phyloP scores from a whole-genome alignment of 2,113 vertebrate species.

The Coturnix japonica region DNA sequence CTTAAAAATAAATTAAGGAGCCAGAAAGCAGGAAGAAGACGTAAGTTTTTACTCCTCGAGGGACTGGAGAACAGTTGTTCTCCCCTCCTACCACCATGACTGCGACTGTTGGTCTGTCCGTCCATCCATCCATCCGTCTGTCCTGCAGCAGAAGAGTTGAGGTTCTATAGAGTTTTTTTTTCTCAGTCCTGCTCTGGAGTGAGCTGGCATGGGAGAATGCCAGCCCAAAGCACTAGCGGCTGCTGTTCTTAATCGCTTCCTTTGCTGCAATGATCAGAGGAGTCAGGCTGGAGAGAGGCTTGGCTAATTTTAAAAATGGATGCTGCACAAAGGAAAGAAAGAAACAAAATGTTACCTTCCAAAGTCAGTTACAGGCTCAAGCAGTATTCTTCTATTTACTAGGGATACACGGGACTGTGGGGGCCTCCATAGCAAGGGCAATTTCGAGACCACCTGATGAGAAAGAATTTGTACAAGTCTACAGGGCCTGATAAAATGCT shows the following conservation, averaged over 20 bases:
- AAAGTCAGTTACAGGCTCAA: background rate
- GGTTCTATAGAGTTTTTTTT: constrained; percentile 66
- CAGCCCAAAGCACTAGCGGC: constrained; percentile 83
- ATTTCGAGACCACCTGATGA: background rate
- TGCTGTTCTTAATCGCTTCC: constrained; percentile 99
- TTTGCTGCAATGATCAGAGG: constrained; percentile 99
- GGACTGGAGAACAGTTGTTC: constrained; percentile 54
- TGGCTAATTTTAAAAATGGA: constrained; percentile 98
- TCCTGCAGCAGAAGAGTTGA: constrained; percentile 73
- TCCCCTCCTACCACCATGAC: constrained; percentile 59
- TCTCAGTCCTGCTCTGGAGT: constrained; percentile 75
- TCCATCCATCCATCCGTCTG: constrained; percentile 69
- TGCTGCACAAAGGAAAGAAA: constrained; percentile 81
- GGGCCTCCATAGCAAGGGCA: background rate
- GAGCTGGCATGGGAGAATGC: constrained; percentile 67
- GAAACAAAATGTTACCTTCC: constrained; percentile 18
- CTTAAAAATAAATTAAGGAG: constrained; percentile 83
- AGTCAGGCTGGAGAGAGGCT: constrained; percentile 98
- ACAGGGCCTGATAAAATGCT: background rate
- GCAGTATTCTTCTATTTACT: background rate
- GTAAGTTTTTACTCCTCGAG: constrained; percentile 75
- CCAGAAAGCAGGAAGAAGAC: constrained; percentile 82
- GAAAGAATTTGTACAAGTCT: background rate
- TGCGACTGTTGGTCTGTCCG: constrained; percentile 69
- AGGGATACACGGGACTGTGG: background rate